These are phyloP conservation scores for Silurus meridionalis DNA, from an alignment of 2,113 vertebrate species.

Conservation along the genomic window DNA sequence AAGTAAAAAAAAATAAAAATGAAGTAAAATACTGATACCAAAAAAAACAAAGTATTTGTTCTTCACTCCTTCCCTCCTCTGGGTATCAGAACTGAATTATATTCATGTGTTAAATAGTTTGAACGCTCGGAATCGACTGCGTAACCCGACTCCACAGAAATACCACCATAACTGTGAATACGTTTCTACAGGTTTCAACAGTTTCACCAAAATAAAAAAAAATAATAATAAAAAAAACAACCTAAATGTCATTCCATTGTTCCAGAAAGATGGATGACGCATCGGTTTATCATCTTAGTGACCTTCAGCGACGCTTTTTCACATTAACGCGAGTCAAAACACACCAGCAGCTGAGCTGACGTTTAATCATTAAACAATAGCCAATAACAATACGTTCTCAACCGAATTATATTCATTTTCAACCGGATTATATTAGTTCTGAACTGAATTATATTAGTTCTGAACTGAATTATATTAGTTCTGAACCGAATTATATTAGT, in stretches of 20 bases:
- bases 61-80: too few relatives aligned
- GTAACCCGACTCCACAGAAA: background rate
- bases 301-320: background rate
- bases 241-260: background rate
- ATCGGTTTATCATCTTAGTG: background rate
- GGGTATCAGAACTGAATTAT: too few relatives aligned
- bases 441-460: too few relatives aligned
- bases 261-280: background rate
- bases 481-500: too few relatives aligned
- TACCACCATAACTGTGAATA: background rate
- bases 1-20: too few relatives aligned
- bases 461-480: too few relatives aligned
- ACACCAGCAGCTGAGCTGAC: background rate
- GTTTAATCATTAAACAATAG: too few relatives aligned
- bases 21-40: too few relatives aligned
- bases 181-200: background rate
- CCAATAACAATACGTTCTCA: too few relatives aligned
- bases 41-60: too few relatives aligned
- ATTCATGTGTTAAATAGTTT: background rate
- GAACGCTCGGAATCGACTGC: background rate
- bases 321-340: background rate
- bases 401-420: too few relatives aligned
- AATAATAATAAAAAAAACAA: background rate
- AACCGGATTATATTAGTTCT: too few relatives aligned
- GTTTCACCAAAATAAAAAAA: background rate